A percentile compares a stretch with the other conserved stretches of the same genome.
Evolutionary conservation across 2,113 vertebrate species (phyloP).

Genomic region (Hystrix brachyura): DNA sequence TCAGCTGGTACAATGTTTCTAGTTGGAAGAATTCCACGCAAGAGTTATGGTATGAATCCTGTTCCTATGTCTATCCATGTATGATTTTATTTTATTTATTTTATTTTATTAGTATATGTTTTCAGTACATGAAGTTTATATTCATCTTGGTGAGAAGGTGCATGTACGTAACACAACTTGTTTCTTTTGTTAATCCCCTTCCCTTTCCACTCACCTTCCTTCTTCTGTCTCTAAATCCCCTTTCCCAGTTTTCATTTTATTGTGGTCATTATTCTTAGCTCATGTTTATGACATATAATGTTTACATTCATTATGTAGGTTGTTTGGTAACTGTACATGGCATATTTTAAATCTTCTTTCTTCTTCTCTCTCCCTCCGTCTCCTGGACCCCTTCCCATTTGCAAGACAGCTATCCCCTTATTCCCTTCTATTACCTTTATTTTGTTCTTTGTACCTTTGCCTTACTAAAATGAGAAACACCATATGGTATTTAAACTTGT

Average conservation of each 20-base stretch:
- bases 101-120: neutral
- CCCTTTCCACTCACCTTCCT: neutral
- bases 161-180: neutral
- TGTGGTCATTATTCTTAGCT: neutral
- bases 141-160: neutral
- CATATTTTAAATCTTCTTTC: neutral
- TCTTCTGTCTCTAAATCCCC: neutral
- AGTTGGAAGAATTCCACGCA: neutral
- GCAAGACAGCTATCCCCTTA: neutral
- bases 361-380: neutral
- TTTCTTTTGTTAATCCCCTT: neutral
- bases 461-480: neutral
- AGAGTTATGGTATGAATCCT: neutral
- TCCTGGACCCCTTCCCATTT: neutral
- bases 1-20: neutral
- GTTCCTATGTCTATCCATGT: neutral
- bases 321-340: neutral
- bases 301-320: neutral
- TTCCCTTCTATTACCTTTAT: neutral
- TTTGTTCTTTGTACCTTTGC: neutral
- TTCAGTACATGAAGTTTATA: neutral
- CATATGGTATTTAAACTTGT: neutral
- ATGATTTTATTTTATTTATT: neutral
- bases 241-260: neutral
- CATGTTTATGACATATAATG: neutral